Percentiles rank a stretch among this genome's conserved stretches.
phyloP scores from a whole-genome alignment of 2,113 vertebrate species.

The Urocolius indicus region DNA sequence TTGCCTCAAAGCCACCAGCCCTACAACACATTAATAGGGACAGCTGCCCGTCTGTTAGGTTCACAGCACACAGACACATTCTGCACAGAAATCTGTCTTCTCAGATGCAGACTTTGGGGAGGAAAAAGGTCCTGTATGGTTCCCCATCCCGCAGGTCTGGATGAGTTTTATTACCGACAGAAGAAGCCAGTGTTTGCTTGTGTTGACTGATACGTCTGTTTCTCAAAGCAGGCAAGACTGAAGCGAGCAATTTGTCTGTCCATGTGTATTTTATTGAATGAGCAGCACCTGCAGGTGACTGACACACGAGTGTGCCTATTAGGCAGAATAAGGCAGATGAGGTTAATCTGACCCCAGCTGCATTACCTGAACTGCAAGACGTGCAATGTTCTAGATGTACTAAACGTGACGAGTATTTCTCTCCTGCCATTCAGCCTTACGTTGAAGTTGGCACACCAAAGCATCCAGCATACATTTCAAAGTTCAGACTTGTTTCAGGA shows the following conservation, averaged over 20 bases:
- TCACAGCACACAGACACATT: not conserved
- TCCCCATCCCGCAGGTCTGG: not conserved
- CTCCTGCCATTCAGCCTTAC: not conserved
- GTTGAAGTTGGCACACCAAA: not conserved
- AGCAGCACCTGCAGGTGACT: not conserved
- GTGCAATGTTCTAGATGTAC: not conserved
- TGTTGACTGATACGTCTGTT: not conserved
- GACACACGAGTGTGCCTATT: not conserved
- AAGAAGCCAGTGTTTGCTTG: not conserved
- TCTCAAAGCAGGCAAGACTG: not conserved
- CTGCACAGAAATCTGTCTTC: not conserved
- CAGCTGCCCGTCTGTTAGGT: not conserved
- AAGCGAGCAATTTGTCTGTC: not conserved
- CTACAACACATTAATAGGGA: accelerated
- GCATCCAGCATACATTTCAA: not conserved
- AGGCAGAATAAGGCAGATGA: not conserved
- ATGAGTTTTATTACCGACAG: not conserved
- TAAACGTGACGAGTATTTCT: not conserved
- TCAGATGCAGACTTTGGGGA: not conserved
- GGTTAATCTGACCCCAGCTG: not conserved
- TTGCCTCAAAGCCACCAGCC: not conserved
- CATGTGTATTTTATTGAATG: not conserved
- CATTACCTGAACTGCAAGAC: slow-evolving; percentile 7
- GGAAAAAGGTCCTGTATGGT: not conserved
- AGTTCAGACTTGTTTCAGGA: slow-evolving; percentile 21